phyloP scores from a whole-genome alignment of 2,888 invertebrate species.

The Andrena fulva region DNA sequence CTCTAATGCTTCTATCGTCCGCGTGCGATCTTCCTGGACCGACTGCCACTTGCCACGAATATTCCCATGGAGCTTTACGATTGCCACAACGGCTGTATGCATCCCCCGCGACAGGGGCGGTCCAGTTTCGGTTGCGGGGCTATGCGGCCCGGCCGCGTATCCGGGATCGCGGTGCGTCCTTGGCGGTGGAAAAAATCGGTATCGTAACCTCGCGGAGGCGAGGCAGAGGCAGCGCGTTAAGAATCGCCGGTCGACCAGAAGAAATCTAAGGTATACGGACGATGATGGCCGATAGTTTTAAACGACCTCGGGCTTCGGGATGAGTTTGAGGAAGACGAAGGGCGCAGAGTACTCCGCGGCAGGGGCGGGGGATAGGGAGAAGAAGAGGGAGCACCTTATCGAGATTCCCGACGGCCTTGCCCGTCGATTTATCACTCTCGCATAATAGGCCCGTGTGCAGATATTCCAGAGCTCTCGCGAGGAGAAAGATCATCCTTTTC shows the following conservation, averaged over 20 bases:
- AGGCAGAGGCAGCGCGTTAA: constrained; percentile 6
- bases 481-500: constrained; percentile 58
- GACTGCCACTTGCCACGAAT: background rate
- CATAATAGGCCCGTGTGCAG: constrained; percentile 67
- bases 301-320: constrained; percentile 61
- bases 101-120: background rate
- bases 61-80: no score
- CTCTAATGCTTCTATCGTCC: constrained; percentile 31
- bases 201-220: background rate
- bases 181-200: constrained; percentile 30
- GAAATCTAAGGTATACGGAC: constrained; percentile 39
- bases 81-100: no score
- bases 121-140: background rate
- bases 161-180: constrained; percentile 59
- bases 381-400: constrained; percentile 65
- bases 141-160: constrained; percentile 8
- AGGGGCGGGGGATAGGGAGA: background rate
- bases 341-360: constrained; percentile 16
- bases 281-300: constrained; percentile 65
- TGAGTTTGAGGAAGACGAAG: constrained; percentile 54
- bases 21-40: constrained; percentile 16
- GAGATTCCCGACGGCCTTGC: constrained; percentile 76
- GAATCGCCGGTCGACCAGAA: constrained; percentile 22
- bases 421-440: constrained; percentile 77
- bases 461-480: constrained; percentile 70